A percentile compares a stretch with the other conserved stretches of the same genome.
These are phyloP conservation scores for Eupithecia dodoneata DNA, from an alignment of 2,888 invertebrate species.

Conservation along the genomic window DNA sequence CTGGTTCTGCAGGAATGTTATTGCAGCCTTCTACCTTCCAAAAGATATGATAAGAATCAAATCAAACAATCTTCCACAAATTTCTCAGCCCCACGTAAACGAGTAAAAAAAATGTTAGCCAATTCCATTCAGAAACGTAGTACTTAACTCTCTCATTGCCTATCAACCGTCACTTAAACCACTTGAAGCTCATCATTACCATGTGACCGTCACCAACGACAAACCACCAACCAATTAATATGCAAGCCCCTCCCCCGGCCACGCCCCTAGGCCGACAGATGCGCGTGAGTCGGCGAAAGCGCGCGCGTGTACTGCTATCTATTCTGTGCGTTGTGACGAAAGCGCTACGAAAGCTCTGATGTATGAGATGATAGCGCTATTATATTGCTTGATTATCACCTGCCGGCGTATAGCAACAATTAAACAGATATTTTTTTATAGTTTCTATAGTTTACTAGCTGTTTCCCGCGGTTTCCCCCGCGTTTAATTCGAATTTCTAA, in stretches of 20 bases:
- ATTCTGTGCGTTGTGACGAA: conserved; percentile 39
- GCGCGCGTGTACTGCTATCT: conserved; percentile 8
- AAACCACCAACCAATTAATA: conserved; percentile 31
- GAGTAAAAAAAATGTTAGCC: background rate
- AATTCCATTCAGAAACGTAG: background rate
- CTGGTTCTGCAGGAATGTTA: too few relatives aligned
- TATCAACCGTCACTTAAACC: background rate
- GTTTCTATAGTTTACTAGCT: background rate
- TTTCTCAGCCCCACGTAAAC: too few relatives aligned
- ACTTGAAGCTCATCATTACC: background rate
- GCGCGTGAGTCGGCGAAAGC: conserved; percentile 67
- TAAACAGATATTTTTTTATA: background rate
- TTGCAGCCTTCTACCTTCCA: too few relatives aligned
- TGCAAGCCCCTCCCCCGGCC: conserved; percentile 44
- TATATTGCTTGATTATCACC: conserved; percentile 24
- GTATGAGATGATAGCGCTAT: conserved; percentile 40
- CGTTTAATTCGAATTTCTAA: too few relatives aligned
- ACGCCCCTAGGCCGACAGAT: conserved; percentile 60
- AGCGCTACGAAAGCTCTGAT: conserved; percentile 43
- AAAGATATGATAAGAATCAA: too few relatives aligned
- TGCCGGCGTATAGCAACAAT: conserved; percentile 22
- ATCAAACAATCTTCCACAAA: too few relatives aligned
- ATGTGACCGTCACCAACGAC: background rate
- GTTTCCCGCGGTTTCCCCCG: too few relatives aligned
- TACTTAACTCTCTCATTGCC: background rate